These are phyloP conservation scores for Sympetrum striolatum DNA, from an alignment of 2,888 invertebrate species.

Conservation along the genomic window DNA sequence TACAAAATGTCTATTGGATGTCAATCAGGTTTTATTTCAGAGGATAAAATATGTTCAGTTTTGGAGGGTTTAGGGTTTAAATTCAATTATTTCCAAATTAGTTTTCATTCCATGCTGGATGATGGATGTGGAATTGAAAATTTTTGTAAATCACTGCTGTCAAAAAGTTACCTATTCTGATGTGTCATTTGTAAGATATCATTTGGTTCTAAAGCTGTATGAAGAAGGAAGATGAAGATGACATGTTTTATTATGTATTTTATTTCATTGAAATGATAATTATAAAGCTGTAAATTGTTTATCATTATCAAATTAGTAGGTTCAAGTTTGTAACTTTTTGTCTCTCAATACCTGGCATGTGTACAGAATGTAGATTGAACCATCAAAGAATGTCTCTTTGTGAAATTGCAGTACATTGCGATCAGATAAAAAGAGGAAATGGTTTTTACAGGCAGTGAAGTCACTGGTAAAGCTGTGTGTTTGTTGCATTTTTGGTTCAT, in stretches of 20 bases:
- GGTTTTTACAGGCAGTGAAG: slow-evolving; percentile 25
- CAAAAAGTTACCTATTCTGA: slow-evolving; percentile 1
- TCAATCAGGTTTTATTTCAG: not conserved
- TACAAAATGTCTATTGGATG: not conserved
- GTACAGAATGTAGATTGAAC: slow-evolving; percentile 18
- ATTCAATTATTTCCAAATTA: not conserved
- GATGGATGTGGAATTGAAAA: slow-evolving; percentile 5
- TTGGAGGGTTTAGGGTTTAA: not conserved
- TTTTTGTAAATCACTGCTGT: slow-evolving; percentile 19
- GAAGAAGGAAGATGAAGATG: slow-evolving; percentile 41
- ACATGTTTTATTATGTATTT: slow-evolving; percentile 4
- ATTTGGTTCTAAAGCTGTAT: slow-evolving; percentile 14
- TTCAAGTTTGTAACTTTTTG: slow-evolving; percentile 5
- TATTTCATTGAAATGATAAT: not conserved
- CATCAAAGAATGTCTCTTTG: not conserved
- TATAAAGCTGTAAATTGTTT: slow-evolving; percentile 1
- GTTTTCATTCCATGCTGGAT: slow-evolving; percentile 1
- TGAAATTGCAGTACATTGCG: not conserved
- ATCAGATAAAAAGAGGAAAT: not conserved
- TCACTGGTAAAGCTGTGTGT: slow-evolving; percentile 18
- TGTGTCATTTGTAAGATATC: not conserved
- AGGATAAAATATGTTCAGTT: slow-evolving; percentile 6
- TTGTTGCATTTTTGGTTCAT: slow-evolving; percentile 6
- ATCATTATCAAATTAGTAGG: not conserved
- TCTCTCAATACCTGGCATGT: slow-evolving; percentile 44